Percentiles rank a stretch among this genome's conserved stretches.
Conservation (phyloP, 1,140 invertebrate genomes). For the Pantala flavescens region DNA sequence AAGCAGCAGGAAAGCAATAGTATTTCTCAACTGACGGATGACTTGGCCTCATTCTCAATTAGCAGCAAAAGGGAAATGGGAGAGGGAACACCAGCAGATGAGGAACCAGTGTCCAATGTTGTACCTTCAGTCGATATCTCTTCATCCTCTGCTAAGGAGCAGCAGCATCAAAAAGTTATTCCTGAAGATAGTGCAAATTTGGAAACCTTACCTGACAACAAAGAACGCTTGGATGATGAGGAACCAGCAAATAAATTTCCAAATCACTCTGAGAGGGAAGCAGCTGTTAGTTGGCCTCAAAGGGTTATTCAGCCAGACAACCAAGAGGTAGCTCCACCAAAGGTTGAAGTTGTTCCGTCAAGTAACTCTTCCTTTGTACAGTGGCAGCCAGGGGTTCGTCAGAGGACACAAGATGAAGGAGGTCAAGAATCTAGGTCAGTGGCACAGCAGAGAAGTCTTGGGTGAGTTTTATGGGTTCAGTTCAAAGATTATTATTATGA, state of each 20-base stretch:
- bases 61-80: slow-evolving; percentile 4
- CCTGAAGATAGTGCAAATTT: neutral
- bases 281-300: neutral
- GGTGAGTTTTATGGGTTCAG: neutral
- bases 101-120: neutral
- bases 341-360: neutral
- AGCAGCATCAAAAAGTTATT: neutral
- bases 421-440: neutral
- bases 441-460: neutral
- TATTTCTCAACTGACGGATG: neutral
- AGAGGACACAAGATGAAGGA: neutral
- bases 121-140: neutral
- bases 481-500: too few relatives aligned
- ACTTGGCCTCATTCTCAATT: neutral
- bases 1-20: neutral
- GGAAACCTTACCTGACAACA: neutral
- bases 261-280: neutral
- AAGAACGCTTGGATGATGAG: neutral
- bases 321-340: neutral
- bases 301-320: neutral
- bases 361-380: neutral
- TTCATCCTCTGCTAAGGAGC: neutral
- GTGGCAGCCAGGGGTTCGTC: neutral
- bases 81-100: neutral
- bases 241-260: neutral